Percentiles rank a stretch among this genome's conserved stretches.
phyloP scores from a whole-genome alignment of 2,797 vertebrate genomes.

The Hippopotamyrus pictus region DNA sequence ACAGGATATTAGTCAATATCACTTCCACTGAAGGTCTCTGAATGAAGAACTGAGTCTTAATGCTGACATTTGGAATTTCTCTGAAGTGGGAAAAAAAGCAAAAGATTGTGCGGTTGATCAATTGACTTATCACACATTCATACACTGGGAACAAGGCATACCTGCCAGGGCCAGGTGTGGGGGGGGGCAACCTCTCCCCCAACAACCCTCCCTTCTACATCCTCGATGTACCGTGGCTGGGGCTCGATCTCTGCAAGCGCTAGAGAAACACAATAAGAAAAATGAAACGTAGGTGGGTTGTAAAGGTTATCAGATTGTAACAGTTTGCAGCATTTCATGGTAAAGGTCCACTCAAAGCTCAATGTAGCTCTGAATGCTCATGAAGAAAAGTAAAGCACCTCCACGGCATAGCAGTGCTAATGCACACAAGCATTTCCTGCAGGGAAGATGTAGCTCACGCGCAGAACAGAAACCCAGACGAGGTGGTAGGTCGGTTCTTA shows the following conservation, averaged over 20 bases:
- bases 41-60: neutral
- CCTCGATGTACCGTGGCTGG: slow-evolving; percentile 60
- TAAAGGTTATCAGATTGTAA: neutral
- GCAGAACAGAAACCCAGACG: neutral
- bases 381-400: neutral
- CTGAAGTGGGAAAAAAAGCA: neutral
- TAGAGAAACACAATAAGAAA: slow-evolving; percentile 30
- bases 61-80: neutral
- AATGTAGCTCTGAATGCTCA: neutral
- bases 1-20: neutral
- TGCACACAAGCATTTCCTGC: neutral
- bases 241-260: slow-evolving; percentile 55
- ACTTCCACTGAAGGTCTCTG: neutral
- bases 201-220: slow-evolving; percentile 51
- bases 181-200: slow-evolving; percentile 56
- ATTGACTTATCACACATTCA: neutral
- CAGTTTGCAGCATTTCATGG: neutral
- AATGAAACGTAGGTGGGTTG: neutral
- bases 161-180: slow-evolving; percentile 71
- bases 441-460: neutral
- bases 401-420: neutral
- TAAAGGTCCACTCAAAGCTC: neutral
- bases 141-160: slow-evolving; percentile 27
- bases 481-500: slow-evolving; percentile 36
- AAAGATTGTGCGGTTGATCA: neutral